phyloP scores from a whole-genome alignment of 2,888 invertebrate genomes.

The Hydriomena furcata region DNA sequence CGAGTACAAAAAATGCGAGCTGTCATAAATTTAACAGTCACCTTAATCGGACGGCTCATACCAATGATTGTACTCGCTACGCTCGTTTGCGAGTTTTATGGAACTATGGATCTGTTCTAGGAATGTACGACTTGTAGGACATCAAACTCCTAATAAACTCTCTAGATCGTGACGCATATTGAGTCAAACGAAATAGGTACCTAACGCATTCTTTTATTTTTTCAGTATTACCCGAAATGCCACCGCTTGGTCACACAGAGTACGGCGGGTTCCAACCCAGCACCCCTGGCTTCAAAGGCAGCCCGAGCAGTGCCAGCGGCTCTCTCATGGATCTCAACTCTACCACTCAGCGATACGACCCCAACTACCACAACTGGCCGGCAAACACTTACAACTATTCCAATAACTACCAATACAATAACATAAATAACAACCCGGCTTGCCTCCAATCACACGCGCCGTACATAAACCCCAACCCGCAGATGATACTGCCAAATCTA shows the following conservation, averaged over 20 bases:
- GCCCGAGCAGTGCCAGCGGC: slow-evolving; percentile 60
- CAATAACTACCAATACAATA: slow-evolving; percentile 89
- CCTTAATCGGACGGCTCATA: too few relatives aligned
- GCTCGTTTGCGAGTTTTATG: too few relatives aligned
- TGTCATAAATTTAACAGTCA: too few relatives aligned
- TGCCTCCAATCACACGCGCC: slow-evolving; percentile 82
- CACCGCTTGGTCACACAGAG: slow-evolving; percentile 72
- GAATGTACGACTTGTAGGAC: too few relatives aligned
- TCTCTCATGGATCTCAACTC: slow-evolving; percentile 77
- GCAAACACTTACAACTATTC: slow-evolving; percentile 85
- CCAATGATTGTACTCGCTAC: too few relatives aligned
- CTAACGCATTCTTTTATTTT: slow-evolving; percentile 30
- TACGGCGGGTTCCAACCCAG: slow-evolving; percentile 70
- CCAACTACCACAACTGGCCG: slow-evolving; percentile 85
- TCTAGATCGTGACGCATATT: neutral
- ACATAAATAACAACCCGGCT: slow-evolving; percentile 79
- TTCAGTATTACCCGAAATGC: slow-evolving; percentile 82
- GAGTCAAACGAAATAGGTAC: too few relatives aligned
- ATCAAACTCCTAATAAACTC: too few relatives aligned
- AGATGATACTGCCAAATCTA: slow-evolving; percentile 90
- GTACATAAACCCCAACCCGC: slow-evolving; percentile 85
- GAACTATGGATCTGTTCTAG: too few relatives aligned
- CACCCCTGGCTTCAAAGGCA: slow-evolving; percentile 67
- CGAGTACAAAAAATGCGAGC: too few relatives aligned
- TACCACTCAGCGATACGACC: slow-evolving; percentile 72